Percentiles rank a stretch among this genome's conserved stretches.
Evolutionary conservation across 2,888 invertebrate species (phyloP).

Genomic region (Dromius quadrimaculatus): DNA sequence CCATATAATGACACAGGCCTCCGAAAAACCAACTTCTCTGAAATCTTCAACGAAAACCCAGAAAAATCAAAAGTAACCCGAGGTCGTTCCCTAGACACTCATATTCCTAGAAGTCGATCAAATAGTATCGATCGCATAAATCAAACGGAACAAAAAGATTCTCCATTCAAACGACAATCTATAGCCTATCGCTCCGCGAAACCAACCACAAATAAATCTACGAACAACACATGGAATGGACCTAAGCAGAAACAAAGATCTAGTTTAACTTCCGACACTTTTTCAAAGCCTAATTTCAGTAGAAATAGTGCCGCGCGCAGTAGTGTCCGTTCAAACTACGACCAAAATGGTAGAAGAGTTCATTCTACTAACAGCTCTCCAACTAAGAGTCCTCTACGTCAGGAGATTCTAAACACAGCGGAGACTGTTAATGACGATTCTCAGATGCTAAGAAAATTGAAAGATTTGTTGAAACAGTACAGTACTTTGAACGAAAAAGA

Average conservation of each 20-base stretch:
- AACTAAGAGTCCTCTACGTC: conserved; percentile 75
- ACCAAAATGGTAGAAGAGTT: conserved; percentile 67
- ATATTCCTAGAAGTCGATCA: conserved; percentile 64
- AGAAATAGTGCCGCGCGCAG: conserved; percentile 68
- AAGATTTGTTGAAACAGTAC: conserved; percentile 75
- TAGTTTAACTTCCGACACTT: conserved; percentile 74
- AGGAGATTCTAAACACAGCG: conserved; percentile 80
- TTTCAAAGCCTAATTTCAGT: conserved; percentile 63
- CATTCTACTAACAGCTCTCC: conserved; percentile 74
- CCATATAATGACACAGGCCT: conserved; percentile 78
- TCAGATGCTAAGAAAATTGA: conserved; percentile 80
- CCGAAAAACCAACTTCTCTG: conserved; percentile 77
- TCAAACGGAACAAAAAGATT: conserved; percentile 56
- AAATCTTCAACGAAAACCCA: conserved; percentile 71
- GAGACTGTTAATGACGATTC: conserved; percentile 80
- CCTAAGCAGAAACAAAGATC: conserved; percentile 69
- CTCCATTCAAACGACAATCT: conserved; percentile 62
- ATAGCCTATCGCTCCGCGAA: conserved; percentile 66
- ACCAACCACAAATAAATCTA: conserved; percentile 63
- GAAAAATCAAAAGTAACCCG: conserved; percentile 57
- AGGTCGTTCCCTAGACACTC: conserved; percentile 59
- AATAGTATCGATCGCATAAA: conserved; percentile 65
- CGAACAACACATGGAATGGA: conserved; percentile 82
- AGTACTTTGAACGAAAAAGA: conserved; percentile 71
- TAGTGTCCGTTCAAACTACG: conserved; percentile 64